Evolutionary conservation across 2,113 vertebrate genomes (phyloP), one percentile per base, ranked within the genome.

Genomic region (Hippocampus comes): DNA sequence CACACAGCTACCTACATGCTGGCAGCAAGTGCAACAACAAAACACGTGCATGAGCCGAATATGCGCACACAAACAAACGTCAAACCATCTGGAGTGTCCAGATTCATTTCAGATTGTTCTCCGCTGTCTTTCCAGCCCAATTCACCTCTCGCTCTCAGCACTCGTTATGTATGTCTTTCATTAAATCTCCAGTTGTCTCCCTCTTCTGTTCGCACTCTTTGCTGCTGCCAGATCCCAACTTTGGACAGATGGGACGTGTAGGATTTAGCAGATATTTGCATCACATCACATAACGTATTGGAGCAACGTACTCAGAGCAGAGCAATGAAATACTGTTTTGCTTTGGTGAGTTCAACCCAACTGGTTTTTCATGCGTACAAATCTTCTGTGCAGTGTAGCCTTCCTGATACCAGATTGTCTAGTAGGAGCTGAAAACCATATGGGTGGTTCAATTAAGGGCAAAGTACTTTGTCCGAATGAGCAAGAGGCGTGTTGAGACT

Each of bases 91-190:
- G 88, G 88, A 82, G 76, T 72, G 82, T 86, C 81, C 74, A 84
- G 77, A 90, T 87, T 91, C 49, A 85, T 90, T 88, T 89, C 87
- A 82, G 77, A 85, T 87, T 85, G 73, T 82, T 87, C 84, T 82
- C 76, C 25, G 15, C 74, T 73, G 68, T 85, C 82, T 88, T 90
- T 90, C 89, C 87, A 83, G 76, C 84, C 84, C 82, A 89, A 81
- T 88, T 85, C 88, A 86, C 84, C 83, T 82, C 83, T 84, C 63
- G 75, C 85, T 74, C 68, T 78, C 76, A 84, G 85, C 76, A 34
- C 20, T 86, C 78, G 86, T 64, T 86, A 75, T 82, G 67, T 73
- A 75, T 30, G 56, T 85, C 81, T 77, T 64, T 79, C 70, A 70
- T 78, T 79, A 67, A 72, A 65, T 77, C 79, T 85, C 71, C 72